These are phyloP conservation scores for Diabrotica undecimpunctata DNA, from an alignment of 1,140 invertebrate species.

Conservation along the genomic window DNA sequence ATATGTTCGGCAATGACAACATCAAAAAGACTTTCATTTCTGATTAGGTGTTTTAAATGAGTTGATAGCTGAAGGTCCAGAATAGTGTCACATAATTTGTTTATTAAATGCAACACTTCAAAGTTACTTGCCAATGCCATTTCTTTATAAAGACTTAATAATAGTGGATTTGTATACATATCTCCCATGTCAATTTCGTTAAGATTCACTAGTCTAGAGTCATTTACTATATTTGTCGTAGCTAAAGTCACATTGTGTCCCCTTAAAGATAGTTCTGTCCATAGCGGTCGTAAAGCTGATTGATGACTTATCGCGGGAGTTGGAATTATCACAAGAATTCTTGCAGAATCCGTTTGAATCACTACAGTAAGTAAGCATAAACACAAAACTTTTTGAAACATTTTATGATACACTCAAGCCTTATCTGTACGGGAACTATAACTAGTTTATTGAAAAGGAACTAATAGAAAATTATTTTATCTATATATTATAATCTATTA, in stretches of 20 bases:
- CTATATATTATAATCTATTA: no score
- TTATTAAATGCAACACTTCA: not conserved
- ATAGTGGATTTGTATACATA: not conserved
- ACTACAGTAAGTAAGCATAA: no score
- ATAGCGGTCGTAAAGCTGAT: conserved; percentile 45
- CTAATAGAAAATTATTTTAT: no score
- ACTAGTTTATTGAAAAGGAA: no score
- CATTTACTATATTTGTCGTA: conserved; percentile 30
- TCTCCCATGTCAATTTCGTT: conserved; percentile 29
- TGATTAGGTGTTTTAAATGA: not conserved
- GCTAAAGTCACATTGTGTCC: conserved; percentile 33
- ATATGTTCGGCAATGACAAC: not conserved
- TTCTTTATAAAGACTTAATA: not conserved
- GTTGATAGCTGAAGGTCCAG: not conserved
- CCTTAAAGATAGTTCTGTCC: conserved; percentile 33
- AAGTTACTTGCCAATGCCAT: not conserved
- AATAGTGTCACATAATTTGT: not conserved
- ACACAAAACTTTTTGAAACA: no score
- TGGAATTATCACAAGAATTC: conserved; percentile 53
- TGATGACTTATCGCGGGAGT: conserved; percentile 52
- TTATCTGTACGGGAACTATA: no score
- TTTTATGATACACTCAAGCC: no score
- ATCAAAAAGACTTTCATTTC: not conserved
- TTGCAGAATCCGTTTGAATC: conserved; percentile 27
- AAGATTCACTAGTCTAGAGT: conserved; percentile 27